Base-by-base conservation (phyloP, 2,113 vertebrate genomes). In the Telmatochromis bifrenatus region DNA sequence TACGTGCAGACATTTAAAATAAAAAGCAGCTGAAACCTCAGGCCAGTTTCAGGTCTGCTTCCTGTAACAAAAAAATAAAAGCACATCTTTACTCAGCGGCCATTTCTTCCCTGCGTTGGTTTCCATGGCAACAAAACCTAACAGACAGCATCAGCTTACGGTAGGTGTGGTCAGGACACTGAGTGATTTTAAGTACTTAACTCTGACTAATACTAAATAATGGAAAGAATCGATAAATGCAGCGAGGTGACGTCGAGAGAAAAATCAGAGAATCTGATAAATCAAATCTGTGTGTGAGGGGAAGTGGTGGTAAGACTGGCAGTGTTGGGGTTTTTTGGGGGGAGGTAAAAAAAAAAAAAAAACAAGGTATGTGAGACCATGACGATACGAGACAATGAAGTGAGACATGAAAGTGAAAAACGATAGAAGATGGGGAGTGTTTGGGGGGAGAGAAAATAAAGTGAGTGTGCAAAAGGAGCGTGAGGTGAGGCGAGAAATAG, bases 101-200 rank as follows among this genome's bases (percentile, higher is more conserved):
- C 77, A 79, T 85, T 75, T 93, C 53, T 87, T 87, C 31, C 47
- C 60, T 56, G 82, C 47, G n/a, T 79, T 3, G 42, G 91, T 94
- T 92, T 93, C 94, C 83, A 7, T 87, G 87, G 92, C 81, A 94
- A 95, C 92, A 33, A 77, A 87, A 87, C 84, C 79, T 84, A 95
- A 92, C 90, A 93, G 88, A 89, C 88, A 79, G 60, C n/a, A 2
- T 88, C 85, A 75, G 31, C 31, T 45, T 70, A 62, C 6, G 31
- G 75, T 84, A 54, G 81, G 54, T 83, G 89, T 23, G 17, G 87
- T 79, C 13, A 79, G 62, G 80, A 86, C 88, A 86, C 88, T 87
- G 88, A 91, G 51, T 12, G n/a, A 87, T 90, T 91, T 90, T 85
- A 90, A 92, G 90, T 84, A 91, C 85, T 83, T 91, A 62, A 80